Evolutionary conservation across 2,113 vertebrate species (phyloP), one percentile per base, ranked within the genome.

Genomic region (Lutjanus erythropterus): DNA sequence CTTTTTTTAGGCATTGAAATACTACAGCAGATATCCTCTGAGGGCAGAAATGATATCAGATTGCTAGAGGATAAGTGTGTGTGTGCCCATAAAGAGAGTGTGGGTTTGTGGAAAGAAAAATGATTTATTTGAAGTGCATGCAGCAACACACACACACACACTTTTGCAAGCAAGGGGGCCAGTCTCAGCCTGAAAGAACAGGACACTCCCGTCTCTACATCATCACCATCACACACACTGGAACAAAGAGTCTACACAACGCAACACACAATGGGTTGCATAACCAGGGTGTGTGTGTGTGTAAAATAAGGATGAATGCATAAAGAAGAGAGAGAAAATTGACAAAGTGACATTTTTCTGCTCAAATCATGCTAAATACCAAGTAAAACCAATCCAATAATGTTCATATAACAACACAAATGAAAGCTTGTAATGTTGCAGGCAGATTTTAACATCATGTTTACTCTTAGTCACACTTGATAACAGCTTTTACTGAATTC

Each of bases 111-210:
- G 19, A 72, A 39, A 39, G 33, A 59, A 65, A 75, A 81, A 58
- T 27, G 47, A 86, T 73, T 90, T 73, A 81, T 83, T 66, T 83
- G 72, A 75, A 76, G 70, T 80, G 62, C 33, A 65, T 66, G 64
- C 52, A 47, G 62, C 52, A 41, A 50, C n/a, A 25, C n/a, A 52
- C 49, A 2, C 39, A 27, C 42, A 33, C 35, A 53, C 37, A 46
- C 58, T 68, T 18, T 52, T 7, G 11, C 56, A 47, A 47, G 23
- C 35, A 1, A 55, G n/a, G 50, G 56, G 53, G 41, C 53, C 65
- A 50, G 70, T 73, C 74, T 81, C 58, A 62, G 67, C 42, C 61
- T 58, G 72, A 76, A 50, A 67, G 68, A 78, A 84, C 47, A 47
- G 29, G 68, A 76, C 77, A 74, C 61, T 66, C 56, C 10, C 16